A percentile compares a stretch with the other conserved stretches of the same genome.
These are phyloP conservation scores for Scophthalmus maximus DNA, from an alignment of 2,113 vertebrate genomes.

Conservation along the genomic window DNA sequence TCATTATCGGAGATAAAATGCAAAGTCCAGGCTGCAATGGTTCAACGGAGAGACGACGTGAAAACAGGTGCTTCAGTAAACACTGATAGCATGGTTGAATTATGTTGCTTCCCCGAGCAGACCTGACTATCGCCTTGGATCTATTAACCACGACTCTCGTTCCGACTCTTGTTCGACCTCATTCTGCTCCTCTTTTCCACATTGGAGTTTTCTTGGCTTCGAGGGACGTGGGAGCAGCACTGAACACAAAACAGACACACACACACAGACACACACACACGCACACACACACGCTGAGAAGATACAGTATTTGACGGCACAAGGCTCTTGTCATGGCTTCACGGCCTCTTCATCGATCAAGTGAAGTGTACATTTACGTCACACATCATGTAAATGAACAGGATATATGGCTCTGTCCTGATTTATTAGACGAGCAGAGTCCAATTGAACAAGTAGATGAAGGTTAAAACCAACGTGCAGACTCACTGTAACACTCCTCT, in stretches of 20 bases:
- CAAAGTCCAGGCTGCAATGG: conserved; percentile 67
- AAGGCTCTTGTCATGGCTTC: conserved; percentile 30
- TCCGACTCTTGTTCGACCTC: conserved; percentile 50
- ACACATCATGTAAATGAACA: conserved; percentile 33
- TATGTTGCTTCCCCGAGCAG: conserved; percentile 73
- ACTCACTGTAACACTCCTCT: conserved; percentile 2
- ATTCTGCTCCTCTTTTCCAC: conserved; percentile 42
- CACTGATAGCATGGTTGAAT: conserved; percentile 78
- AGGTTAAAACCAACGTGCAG: conserved; percentile 30
- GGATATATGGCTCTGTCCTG: conserved; percentile 34
- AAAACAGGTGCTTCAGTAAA: conserved; percentile 79
- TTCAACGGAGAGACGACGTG: conserved; percentile 61
- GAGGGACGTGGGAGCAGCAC: conserved; percentile 12
- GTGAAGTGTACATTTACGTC: conserved; percentile 59
- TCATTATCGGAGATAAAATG: conserved; percentile 80
- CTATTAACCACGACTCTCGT: conserved; percentile 65
- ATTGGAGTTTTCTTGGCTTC: conserved; percentile 28
- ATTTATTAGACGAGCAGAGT: conserved; percentile 20
- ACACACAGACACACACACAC: conserved; percentile 53
- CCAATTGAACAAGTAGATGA: conserved; percentile 10
- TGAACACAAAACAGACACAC: conserved; percentile 68
- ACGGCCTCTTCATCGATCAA: conserved; percentile 62
- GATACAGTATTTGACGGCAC: conserved; percentile 45
- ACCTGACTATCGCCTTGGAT: conserved; percentile 70
- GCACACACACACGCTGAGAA: too few relatives aligned